phyloP scores from a whole-genome alignment of 2,888 invertebrate species.

The Ptilodon capucinus region DNA sequence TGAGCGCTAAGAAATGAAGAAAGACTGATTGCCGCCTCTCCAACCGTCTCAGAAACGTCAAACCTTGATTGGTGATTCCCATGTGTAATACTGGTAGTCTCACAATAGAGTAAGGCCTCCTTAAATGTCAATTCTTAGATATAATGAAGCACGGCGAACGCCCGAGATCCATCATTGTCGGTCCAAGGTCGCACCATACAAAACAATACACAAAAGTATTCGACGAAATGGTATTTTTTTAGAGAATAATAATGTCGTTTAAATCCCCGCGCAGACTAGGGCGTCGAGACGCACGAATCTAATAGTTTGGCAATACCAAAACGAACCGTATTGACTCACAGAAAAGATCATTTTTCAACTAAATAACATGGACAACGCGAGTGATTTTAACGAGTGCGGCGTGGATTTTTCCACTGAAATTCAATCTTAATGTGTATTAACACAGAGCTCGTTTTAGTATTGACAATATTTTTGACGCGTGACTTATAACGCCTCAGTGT shows the following conservation, averaged over 20 bases:
- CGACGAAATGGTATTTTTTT: conserved; percentile 24
- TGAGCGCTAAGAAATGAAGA: conserved; percentile 48
- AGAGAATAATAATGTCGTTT: conserved; percentile 25
- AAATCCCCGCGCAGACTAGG: no score
- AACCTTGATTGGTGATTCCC: conserved; percentile 79
- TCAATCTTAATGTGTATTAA: no score
- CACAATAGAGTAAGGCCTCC: conserved; percentile 49
- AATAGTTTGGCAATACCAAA: no score
- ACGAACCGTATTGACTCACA: no score
- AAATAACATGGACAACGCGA: no score
- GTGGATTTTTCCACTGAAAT: no score
- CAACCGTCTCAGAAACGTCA: conserved; percentile 72
- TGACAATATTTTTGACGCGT: no score
- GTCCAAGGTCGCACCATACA: conserved; percentile 54
- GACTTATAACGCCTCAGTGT: no score
- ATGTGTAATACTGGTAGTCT: conserved; percentile 80
- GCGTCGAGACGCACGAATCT: no score
- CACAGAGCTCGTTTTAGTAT: no score
- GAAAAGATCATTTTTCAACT: no score
- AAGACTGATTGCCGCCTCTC: conserved; percentile 66
- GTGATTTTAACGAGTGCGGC: no score
- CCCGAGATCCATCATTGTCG: conserved; percentile 69
- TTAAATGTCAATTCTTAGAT: conserved; percentile 44
- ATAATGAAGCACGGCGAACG: conserved; percentile 41
- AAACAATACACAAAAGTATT: conserved; percentile 56